phyloP scores from a whole-genome alignment of 2,113 vertebrate species.

The Colinus virginianus region DNA sequence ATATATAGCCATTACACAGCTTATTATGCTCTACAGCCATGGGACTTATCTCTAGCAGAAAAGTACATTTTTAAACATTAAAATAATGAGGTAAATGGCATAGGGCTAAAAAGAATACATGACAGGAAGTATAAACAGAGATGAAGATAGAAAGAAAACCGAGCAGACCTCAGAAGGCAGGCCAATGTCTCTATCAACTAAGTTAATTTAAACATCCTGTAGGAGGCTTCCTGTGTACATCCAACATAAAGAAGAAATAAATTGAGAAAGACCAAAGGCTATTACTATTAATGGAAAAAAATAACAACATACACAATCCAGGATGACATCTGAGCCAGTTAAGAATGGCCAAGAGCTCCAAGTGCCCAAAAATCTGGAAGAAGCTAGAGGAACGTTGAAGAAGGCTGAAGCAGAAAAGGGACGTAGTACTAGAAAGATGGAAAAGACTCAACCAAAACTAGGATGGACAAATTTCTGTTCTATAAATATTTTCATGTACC shows the following conservation, averaged over 20 bases:
- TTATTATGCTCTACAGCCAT: not conserved
- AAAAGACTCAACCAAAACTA: not conserved
- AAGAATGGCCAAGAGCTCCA: not conserved
- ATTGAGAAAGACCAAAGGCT: not conserved
- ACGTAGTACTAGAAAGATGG: not conserved
- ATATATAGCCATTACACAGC: not conserved
- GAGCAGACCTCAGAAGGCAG: not conserved
- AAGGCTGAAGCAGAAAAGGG: not conserved
- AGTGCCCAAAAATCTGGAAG: not conserved
- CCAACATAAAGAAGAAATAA: not conserved
- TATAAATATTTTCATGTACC: not conserved
- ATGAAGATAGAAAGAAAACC: not conserved
- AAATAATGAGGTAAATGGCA: not conserved
- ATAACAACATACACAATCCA: not conserved
- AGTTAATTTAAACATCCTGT: not conserved
- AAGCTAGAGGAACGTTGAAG: not conserved
- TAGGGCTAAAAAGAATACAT: not conserved
- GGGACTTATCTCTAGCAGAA: not conserved
- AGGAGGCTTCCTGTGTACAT: not conserved
- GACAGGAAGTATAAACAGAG: not conserved
- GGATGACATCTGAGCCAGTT: not conserved
- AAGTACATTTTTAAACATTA: not conserved
- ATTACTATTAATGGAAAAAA: not conserved
- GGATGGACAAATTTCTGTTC: not conserved
- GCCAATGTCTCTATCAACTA: not conserved